Percentiles rank a stretch among this genome's conserved stretches.
Conservation (phyloP, 1,140 invertebrate genomes). For the Musca vetustissima region DNA sequence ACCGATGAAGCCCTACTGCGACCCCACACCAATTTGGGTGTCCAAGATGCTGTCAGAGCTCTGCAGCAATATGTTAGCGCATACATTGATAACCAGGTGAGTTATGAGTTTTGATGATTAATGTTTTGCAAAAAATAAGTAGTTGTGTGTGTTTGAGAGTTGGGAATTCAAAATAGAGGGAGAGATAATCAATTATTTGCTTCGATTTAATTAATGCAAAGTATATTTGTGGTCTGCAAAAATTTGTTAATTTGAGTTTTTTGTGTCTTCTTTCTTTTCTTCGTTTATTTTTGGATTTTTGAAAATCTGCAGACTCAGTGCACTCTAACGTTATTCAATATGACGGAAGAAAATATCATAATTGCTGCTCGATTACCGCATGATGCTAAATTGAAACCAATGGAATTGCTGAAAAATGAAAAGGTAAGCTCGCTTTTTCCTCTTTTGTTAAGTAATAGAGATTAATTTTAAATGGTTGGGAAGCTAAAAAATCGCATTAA, state of each 20-base stretch:
- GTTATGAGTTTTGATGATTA: conserved; percentile 10
- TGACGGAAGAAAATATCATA: conserved; percentile 83
- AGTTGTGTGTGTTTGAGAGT: background rate
- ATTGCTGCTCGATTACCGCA: conserved; percentile 76
- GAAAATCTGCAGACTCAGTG: conserved; percentile 73
- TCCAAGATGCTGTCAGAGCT: conserved; percentile 76
- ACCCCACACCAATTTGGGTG: conserved; percentile 74
- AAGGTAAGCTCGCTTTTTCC: conserved; percentile 61
- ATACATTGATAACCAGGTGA: conserved; percentile 71
- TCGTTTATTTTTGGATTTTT: background rate
- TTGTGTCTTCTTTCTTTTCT: background rate
- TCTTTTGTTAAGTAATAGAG: no score
- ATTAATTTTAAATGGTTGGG: no score
- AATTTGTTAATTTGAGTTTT: background rate
- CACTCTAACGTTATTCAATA: conserved; percentile 78
- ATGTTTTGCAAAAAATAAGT: background rate
- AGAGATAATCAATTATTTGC: no score
- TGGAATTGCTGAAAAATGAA: conserved; percentile 66
- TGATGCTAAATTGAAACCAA: conserved; percentile 61
- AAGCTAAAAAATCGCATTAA: no score
- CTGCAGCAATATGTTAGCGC: conserved; percentile 75
- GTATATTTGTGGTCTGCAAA: background rate
- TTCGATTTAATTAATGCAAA: no score
- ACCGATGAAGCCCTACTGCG: conserved; percentile 80
- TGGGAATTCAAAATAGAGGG: background rate